A percentile compares a stretch with the other conserved stretches of the same genome.
Evolutionary conservation across 2,113 vertebrate species (phyloP).

Genomic region (Protomyctophum bolini): DNA sequence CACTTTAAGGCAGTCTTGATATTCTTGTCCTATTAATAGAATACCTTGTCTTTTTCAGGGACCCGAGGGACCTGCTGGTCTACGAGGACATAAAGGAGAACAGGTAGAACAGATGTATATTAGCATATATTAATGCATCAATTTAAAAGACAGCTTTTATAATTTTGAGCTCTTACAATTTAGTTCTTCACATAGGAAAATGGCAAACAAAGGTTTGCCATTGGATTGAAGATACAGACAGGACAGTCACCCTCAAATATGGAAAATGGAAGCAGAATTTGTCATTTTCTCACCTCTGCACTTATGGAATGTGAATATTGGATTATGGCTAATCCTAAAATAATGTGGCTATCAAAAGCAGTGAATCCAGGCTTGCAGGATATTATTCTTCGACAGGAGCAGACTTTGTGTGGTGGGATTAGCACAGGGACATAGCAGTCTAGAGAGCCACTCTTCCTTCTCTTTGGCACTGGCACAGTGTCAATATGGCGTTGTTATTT

Average conservation of each 20-base stretch:
- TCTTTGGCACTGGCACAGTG: slow-evolving; percentile 55
- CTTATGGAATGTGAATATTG: slow-evolving; percentile 83
- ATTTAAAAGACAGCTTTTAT: no score
- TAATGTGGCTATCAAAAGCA: slow-evolving; percentile 59
- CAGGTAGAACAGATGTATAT: slow-evolving; percentile 70
- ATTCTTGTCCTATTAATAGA: slow-evolving; percentile 9
- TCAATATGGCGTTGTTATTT: slow-evolving; percentile 53
- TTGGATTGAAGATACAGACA: not conserved
- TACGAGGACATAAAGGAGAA: slow-evolving; percentile 78
- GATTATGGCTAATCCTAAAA: slow-evolving; percentile 75
- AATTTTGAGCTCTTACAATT: no score
- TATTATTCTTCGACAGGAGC: slow-evolving; percentile 76
- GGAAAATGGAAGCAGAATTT: slow-evolving; percentile 58
- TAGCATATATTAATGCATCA: no score
- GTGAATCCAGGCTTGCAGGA: slow-evolving; percentile 75
- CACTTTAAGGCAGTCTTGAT: not conserved
- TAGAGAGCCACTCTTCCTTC: slow-evolving; percentile 46
- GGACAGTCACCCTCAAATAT: slow-evolving; percentile 11
- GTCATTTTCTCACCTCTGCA: slow-evolving; percentile 62
- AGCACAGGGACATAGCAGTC: slow-evolving; percentile 52
- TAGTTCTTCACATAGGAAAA: no score
- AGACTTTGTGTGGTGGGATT: slow-evolving; percentile 76
- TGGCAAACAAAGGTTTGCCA: no score
- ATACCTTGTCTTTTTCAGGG: slow-evolving; percentile 65
- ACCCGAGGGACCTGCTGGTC: slow-evolving; percentile 72